Percentiles rank a stretch among this genome's conserved stretches.
Evolutionary conservation across 2,888 invertebrate species (phyloP).

Genomic region (Encarsia formosa): DNA sequence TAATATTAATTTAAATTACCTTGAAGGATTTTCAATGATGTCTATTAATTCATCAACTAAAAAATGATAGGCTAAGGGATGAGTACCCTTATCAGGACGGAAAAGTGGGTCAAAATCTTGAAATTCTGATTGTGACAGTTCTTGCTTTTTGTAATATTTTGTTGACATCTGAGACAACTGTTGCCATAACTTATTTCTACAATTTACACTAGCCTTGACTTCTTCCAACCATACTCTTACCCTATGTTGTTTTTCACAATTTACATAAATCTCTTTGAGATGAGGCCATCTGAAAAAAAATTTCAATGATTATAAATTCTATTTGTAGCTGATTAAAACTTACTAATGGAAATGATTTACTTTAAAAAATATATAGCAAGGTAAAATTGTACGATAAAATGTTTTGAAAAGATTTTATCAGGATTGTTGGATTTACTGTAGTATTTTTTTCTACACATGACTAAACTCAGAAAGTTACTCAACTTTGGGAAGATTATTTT

Average conservation of each 20-base stretch:
- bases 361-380: no score
- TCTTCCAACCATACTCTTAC: conserved; percentile 48
- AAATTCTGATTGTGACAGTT: conserved; percentile 52
- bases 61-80: conserved; percentile 51
- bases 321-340: no score
- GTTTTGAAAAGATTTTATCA: no score
- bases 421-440: no score
- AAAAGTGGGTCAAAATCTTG: conserved; percentile 50
- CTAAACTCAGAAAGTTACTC: no score
- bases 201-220: conserved; percentile 42
- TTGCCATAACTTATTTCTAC: conserved; percentile 41
- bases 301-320: no score
- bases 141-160: conserved; percentile 51
- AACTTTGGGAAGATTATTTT: no score
- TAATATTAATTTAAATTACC: conserved; percentile 34
- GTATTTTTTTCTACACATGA: no score
- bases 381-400: no score
- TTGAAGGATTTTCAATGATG: conserved; percentile 35
- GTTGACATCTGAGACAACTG: conserved; percentile 52
- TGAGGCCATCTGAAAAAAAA: conserved; percentile 53
- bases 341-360: no score
- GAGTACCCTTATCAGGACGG: conserved; percentile 41
- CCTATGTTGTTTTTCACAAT: conserved; percentile 31
- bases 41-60: conserved; percentile 50
- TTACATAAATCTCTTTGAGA: conserved; percentile 43